A percentile compares a stretch with the other conserved stretches of the same genome.
Conservation (phyloP, 2,113 vertebrate species). For the Macroglossus sobrinus region DNA sequence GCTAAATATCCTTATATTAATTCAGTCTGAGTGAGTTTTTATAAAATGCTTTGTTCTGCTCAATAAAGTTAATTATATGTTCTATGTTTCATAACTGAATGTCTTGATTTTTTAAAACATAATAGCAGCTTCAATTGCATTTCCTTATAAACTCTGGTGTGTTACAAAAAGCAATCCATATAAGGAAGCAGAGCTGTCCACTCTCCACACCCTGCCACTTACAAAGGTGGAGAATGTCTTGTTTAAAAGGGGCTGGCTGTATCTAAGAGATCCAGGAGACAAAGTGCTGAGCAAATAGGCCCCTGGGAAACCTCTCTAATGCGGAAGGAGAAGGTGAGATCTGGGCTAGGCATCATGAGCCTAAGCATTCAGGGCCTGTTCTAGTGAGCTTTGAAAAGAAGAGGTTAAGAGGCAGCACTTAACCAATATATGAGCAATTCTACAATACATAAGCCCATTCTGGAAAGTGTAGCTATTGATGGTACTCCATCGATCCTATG, state of each 20-base stretch:
- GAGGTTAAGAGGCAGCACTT: not conserved
- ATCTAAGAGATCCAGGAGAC: not conserved
- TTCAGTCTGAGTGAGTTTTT: conserved; percentile 80
- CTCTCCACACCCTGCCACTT: not conserved
- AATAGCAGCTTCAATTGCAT: conserved; percentile 73
- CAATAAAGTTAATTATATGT: conserved; percentile 78
- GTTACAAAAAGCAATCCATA: conserved; percentile 65
- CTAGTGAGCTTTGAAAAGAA: not conserved
- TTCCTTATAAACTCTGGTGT: conserved; percentile 70
- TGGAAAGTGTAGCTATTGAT: not conserved
- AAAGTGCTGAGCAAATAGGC: not conserved
- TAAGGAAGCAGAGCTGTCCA: conserved; percentile 60
- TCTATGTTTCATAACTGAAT: conserved; percentile 78
- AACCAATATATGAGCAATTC: not conserved
- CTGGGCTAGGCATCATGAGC: not conserved
- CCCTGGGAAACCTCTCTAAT: not conserved
- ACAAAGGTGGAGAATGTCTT: not conserved
- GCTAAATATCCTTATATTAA: conserved; percentile 79
- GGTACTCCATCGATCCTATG: not conserved
- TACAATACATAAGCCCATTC: not conserved
- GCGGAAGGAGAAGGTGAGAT: not conserved
- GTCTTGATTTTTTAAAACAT: conserved; percentile 75
- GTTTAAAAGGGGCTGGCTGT: not conserved
- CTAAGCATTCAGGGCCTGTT: not conserved
- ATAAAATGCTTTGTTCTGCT: conserved; percentile 80